These are phyloP conservation scores for Epinephelus fuscoguttatus DNA, from an alignment of 2,113 vertebrate genomes.

Conservation along the genomic window DNA sequence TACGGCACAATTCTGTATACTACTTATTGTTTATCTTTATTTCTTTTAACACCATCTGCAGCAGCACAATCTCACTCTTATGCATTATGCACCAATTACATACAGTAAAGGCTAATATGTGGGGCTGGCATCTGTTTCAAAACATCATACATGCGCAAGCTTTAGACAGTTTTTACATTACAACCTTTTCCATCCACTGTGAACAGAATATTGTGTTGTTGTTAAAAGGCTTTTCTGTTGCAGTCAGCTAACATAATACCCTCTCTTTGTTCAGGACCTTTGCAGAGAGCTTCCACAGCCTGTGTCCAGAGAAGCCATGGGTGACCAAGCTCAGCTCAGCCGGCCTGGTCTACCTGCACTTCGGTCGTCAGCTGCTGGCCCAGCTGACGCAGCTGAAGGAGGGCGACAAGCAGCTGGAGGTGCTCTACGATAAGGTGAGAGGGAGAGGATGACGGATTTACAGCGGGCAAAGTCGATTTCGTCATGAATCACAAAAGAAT, in stretches of 20 bases:
- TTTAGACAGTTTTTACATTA: not conserved
- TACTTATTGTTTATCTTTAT: too few species aligned
- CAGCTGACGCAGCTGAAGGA: slow-evolving; percentile 84
- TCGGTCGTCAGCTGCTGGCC: slow-evolving; percentile 88
- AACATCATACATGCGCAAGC: not conserved
- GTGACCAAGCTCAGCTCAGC: slow-evolving; percentile 96
- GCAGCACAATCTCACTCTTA: too few species aligned
- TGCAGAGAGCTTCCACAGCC: slow-evolving; percentile 87
- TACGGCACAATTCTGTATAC: too few species aligned
- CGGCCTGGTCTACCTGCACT: slow-evolving; percentile 93
- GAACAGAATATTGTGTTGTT: not conserved
- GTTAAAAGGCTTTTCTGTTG: accelerated
- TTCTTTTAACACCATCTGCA: too few species aligned
- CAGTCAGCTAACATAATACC: not conserved
- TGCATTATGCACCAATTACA: not conserved
- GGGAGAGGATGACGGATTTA: slow-evolving; percentile 3
- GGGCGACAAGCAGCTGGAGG: slow-evolving; percentile 83
- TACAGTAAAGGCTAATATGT: not conserved
- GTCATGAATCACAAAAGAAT: not conserved
- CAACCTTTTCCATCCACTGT: not conserved
- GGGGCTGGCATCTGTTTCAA: too few species aligned
- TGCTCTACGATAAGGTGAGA: slow-evolving; percentile 92
- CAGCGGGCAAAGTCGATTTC: not conserved
- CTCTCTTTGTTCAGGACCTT: slow-evolving; percentile 86
- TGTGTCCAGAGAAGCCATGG: slow-evolving; percentile 92